Conservation (phyloP, 2,888 invertebrate genomes). For the Psylliodes chrysocephalus region DNA sequence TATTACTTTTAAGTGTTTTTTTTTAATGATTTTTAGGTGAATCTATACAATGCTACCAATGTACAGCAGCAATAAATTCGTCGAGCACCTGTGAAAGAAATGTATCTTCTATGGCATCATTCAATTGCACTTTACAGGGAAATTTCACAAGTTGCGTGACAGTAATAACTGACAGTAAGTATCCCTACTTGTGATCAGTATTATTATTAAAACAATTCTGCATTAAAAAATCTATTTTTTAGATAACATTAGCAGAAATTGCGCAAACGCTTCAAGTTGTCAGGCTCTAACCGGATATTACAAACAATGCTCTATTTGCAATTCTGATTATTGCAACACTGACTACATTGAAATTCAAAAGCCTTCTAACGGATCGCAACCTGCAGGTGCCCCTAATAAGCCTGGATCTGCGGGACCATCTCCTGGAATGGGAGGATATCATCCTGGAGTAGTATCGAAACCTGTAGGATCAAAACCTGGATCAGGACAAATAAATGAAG, state of each 20-base stretch:
- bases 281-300: not conserved
- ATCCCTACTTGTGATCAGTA: not conserved
- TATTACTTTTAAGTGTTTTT: no score
- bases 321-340: not conserved
- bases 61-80: conserved; percentile 9
- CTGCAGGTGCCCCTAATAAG: no score
- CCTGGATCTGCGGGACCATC: no score
- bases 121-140: not conserved
- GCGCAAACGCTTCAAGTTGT: not conserved
- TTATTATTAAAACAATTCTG: not conserved
- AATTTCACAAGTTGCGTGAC: conserved; percentile 8
- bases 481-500: not conserved
- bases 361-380: not conserved
- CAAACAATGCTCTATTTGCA: not conserved
- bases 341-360: not conserved
- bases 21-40: conserved; percentile 11
- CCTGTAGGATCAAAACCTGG: not conserved
- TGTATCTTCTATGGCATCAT: not conserved
- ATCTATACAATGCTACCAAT: conserved; percentile 7
- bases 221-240: not conserved
- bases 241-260: not conserved
- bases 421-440: not conserved
- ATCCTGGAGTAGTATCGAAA: not conserved
- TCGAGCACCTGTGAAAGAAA: conserved; percentile 7
- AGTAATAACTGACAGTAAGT: not conserved